phyloP scores from a whole-genome alignment of 2,113 vertebrate species.

The Siniperca chuatsi region DNA sequence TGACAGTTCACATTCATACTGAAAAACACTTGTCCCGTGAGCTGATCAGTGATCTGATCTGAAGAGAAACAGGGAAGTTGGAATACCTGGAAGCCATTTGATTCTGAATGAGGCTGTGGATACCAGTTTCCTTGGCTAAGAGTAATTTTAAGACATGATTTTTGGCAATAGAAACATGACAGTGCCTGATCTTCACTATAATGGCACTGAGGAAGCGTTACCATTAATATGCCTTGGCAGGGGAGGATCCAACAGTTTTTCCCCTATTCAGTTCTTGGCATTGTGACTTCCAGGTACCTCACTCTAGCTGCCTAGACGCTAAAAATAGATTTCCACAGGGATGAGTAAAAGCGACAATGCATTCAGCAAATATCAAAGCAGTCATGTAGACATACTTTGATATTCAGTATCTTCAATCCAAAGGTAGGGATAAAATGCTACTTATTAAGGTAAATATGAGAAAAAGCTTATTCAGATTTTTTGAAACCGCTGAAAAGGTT shows the following conservation, averaged over 20 bases:
- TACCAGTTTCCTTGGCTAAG: conserved; percentile 80
- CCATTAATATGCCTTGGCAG: conserved; percentile 71
- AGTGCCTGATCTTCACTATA: conserved; percentile 54
- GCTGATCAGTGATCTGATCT: conserved; percentile 27
- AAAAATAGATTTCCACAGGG: conserved; percentile 76
- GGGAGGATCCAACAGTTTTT: conserved; percentile 59
- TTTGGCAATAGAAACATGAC: conserved; percentile 71
- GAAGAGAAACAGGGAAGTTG: conserved; percentile 63
- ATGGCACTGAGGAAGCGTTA: conserved; percentile 69
- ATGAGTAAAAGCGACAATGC: conserved; percentile 66
- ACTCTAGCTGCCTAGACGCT: conserved; percentile 82
- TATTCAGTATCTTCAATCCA: conserved; percentile 69
- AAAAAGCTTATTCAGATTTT: conserved; percentile 92
- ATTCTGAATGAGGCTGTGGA: conserved; percentile 73
- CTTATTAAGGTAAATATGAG: conserved; percentile 75
- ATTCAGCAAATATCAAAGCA: conserved; percentile 67
- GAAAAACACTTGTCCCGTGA: conserved; percentile 58
- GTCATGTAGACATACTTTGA: conserved; percentile 56
- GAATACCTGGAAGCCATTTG: conserved; percentile 76
- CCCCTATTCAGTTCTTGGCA: conserved; percentile 76
- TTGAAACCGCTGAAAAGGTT: conserved; percentile 72
- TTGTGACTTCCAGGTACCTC: conserved; percentile 77
- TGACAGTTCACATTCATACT: conserved; percentile 75
- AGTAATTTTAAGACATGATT: conserved; percentile 70
- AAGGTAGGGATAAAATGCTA: conserved; percentile 82